Conservation (phyloP, 1,140 invertebrate species). For the Hyles vespertilio region DNA sequence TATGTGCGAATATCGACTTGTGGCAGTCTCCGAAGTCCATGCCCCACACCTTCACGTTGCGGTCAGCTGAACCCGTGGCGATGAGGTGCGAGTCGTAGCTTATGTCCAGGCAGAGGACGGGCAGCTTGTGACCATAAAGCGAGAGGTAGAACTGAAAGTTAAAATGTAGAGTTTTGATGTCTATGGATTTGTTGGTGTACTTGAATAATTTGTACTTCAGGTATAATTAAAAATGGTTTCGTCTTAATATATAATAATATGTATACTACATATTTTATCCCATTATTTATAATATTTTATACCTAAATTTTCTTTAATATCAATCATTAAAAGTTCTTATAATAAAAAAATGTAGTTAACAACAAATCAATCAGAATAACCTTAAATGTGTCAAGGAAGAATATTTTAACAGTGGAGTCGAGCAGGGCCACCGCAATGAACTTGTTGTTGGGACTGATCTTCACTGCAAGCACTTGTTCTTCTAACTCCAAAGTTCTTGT, state of each 20-base stretch:
- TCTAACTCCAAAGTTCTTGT: constrained; percentile 89
- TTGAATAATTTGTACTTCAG: too few relatives aligned
- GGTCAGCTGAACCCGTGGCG: constrained; percentile 95
- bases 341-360: too few relatives aligned
- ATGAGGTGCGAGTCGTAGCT: constrained; percentile 93
- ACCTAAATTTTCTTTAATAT: too few relatives aligned
- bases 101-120: constrained; percentile 96
- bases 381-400: constrained; percentile 96
- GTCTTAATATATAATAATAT: too few relatives aligned
- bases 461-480: constrained; percentile 89
- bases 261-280: too few relatives aligned
- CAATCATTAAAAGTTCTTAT: too few relatives aligned
- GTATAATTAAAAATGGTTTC: too few relatives aligned
- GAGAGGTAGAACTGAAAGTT: constrained; percentile 92
- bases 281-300: too few relatives aligned
- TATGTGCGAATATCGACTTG: constrained; percentile 92
- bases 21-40: constrained; percentile 99
- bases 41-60: constrained; percentile 98
- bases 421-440: constrained; percentile 93
- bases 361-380: constrained; percentile 61
- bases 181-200: too few relatives aligned
- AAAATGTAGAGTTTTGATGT: constrained; percentile 8
- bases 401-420: constrained; percentile 97
- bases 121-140: constrained; percentile 97
- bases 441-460: constrained; percentile 89